Base-by-base conservation (phyloP, 2,113 vertebrate genomes). In the Bucco capensis region DNA sequence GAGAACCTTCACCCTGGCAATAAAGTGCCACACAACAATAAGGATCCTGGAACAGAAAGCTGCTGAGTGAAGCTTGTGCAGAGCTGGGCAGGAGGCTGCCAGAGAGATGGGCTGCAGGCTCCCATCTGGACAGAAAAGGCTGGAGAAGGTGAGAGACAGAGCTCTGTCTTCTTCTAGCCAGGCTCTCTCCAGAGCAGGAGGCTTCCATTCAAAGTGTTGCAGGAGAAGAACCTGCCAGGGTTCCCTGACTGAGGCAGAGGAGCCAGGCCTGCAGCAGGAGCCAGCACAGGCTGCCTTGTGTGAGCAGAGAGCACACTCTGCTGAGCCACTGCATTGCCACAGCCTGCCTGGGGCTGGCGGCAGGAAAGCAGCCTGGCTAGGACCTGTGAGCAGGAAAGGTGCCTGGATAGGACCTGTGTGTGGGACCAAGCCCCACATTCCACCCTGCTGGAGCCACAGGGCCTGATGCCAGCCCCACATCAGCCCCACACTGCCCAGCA, bases 241-340 rank as follows among this genome's bases (percentile, higher is more conserved):
- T 19, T 9, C 7, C 33, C 31, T 1, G 14, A 16, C 9, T 0
- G 17, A 28, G 49, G n/a, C 80, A 6, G 77, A 30, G 5, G 9
- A 22, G 58, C 31, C 38, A 9, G 40, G 38, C 24, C 14, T 19
- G 85, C 51, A 14, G 75, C 44, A 19, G 58, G 9, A 42, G 51
- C 67, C 19, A 3, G 70, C 3, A 11, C 47, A 5, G 65, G 64
- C 72, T 33, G 86, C 12, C 1, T 56, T 76, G 33, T 37, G 72
- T 14, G 38, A 47, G 81, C 60, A 14, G 25, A 79, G 51, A 73
- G 88, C 81, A 66, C 88, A 53, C 88, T 79, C 88, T 90, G 80
- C 88, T 25, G 88, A 78, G 88, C 58, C 58, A 7, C n/a, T 1
- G 24, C 44, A 4, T 12, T 44, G 44, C n/a, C 3, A 58, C 88